Percentiles rank a stretch among this genome's conserved stretches.
Conservation (phyloP, 2,797 vertebrate genomes). For the Sparidentex hasta region DNA sequence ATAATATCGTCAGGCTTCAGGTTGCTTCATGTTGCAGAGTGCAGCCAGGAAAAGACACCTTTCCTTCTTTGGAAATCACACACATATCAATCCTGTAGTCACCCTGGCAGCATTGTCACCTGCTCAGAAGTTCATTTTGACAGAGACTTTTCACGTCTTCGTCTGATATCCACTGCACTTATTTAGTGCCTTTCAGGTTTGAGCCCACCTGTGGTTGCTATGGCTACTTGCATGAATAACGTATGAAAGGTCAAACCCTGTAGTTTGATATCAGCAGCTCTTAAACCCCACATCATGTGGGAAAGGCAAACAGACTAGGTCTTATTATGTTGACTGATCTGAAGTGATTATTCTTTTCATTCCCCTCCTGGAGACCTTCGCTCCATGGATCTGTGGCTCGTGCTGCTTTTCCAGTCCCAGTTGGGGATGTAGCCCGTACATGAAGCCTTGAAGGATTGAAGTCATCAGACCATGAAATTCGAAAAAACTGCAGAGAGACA, state of each 20-base stretch:
- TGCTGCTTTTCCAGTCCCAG: neutral
- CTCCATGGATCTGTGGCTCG: neutral
- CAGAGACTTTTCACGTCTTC: neutral
- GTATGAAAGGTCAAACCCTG: slow-evolving; percentile 31
- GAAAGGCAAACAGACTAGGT: slow-evolving; percentile 14
- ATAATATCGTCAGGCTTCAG: neutral
- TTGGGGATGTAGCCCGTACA: too few species aligned
- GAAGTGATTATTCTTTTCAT: neutral
- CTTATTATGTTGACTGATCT: slow-evolving; percentile 1
- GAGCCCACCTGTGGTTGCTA: slow-evolving; percentile 24
- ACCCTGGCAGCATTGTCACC: neutral
- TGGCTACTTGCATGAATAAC: slow-evolving; percentile 18
- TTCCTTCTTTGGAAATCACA: neutral
- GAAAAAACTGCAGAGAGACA: neutral
- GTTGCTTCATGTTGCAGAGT: slow-evolving; percentile 17
- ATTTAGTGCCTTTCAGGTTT: neutral
- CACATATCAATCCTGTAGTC: neutral
- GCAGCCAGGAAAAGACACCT: neutral
- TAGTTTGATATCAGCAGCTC: slow-evolving; percentile 8
- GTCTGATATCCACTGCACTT: neutral
- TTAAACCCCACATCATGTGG: neutral
- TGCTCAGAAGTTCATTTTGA: neutral
- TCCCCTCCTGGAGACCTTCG: neutral
- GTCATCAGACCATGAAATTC: neutral
- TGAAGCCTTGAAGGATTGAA: neutral